Percentiles rank a stretch among this genome's conserved stretches.
phyloP scores from a whole-genome alignment of 2,888 invertebrate species.

The Dyspetes luteomarginatus region DNA sequence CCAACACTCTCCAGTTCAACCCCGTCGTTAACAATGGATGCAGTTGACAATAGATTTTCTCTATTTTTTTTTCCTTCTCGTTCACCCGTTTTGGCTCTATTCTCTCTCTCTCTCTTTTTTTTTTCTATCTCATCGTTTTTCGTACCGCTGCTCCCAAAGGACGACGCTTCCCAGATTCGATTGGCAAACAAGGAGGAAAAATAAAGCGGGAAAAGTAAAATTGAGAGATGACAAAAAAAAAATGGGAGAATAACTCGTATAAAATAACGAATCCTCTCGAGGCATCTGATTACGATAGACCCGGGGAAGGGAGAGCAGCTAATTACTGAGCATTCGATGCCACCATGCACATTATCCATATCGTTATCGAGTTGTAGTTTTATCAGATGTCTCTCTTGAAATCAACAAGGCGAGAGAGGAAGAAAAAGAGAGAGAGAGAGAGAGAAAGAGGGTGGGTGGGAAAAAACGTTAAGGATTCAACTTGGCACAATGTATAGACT shows the following conservation, averaged over 20 bases:
- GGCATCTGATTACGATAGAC: conserved; percentile 28
- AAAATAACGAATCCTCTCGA: conserved; percentile 37
- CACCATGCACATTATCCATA: conserved; percentile 22
- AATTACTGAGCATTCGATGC: conserved; percentile 29
- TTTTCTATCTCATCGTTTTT: conserved; percentile 12
- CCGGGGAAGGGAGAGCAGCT: background rate
- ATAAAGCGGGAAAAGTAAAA: too few species aligned
- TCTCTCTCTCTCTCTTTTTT: background rate
- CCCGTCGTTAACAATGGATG: conserved; percentile 1
- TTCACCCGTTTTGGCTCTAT: background rate
- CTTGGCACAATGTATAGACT: conserved; percentile 23
- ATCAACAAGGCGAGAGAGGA: background rate
- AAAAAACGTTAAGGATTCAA: conserved; percentile 4
- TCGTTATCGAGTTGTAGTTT: conserved; percentile 42
- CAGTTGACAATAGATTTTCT: background rate
- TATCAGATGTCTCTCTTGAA: conserved; percentile 6
- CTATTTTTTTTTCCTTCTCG: background rate
- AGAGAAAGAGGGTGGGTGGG: background rate
- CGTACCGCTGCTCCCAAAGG: too few species aligned
- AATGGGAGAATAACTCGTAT: background rate
- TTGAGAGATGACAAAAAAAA: background rate
- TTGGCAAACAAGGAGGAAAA: too few species aligned
- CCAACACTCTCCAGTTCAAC: background rate
- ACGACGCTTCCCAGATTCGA: too few species aligned
- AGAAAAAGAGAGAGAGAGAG: background rate